Evolutionary conservation across 1,140 invertebrate species (phyloP), one percentile per base, ranked within the genome.

Genomic region (Dryas iulia): DNA sequence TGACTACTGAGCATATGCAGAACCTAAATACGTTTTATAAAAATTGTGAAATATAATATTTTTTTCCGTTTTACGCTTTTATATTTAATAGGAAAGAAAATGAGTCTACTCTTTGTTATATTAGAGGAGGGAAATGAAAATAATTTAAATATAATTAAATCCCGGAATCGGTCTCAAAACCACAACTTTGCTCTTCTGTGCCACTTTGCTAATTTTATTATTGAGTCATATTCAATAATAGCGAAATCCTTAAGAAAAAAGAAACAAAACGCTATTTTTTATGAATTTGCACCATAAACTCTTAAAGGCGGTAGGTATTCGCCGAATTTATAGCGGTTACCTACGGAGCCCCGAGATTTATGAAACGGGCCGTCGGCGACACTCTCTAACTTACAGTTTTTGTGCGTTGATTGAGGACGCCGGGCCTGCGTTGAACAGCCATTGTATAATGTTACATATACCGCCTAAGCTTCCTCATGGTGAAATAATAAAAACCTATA

Each of bases 251-350:
- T 28, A 6, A 28, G 3, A 3, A 28, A 28, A 6, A 3, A 28
- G 7, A 21, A 35, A 18, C 3, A 58, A 63, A 39, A 12, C 63
- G 69, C 66, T 52, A 14, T 18, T 47, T 35, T 58, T 61, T 53
- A 10, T 31, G 14, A 2, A 23, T 35, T 72, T 72, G 58, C 21
- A 23, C 59, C 71, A 59, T 11, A 26, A 3, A 12, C 53, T 39
- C 54, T 59, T 28, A 5, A 39, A 25, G 64, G 71, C 71, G 62
- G 61, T 33, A 33, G 56, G 56, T 73, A 66, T 71, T 79, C 70
- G 65, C 53, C 60, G 69, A 82, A 85, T 85, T 85, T 85, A 83
- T 83, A 79, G 81, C 79, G 83, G 79, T 83, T 83, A 83, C 81
- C 78, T 82, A 78, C 78, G 76, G 81, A 79, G 78, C 79, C 71